Evolutionary conservation across 2,113 vertebrate genomes (phyloP).

Genomic region (Silurus meridionalis): DNA sequence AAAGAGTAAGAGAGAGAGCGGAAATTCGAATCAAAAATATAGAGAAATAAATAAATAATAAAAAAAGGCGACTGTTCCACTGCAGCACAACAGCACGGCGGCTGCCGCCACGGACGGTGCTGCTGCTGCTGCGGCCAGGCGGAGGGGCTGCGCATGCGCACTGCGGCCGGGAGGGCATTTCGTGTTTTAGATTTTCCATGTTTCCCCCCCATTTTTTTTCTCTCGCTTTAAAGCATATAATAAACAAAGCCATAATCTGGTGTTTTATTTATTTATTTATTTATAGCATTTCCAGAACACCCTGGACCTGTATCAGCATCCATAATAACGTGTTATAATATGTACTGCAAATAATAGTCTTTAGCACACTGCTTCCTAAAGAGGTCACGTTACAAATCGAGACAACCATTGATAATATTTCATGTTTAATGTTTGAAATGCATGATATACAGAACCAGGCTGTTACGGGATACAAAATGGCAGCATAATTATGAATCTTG

Average conservation of each 20-base stretch:
- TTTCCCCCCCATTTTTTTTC: neutral
- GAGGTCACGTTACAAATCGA: constrained; percentile 10
- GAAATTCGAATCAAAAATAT: too few species aligned
- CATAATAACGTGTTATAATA: too few species aligned
- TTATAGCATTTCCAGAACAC: neutral
- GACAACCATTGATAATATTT: neutral
- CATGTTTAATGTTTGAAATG: neutral
- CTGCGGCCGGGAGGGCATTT: constrained; percentile 62
- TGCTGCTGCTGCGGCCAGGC: constrained; percentile 58
- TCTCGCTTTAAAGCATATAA: neutral
- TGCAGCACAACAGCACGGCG: constrained; percentile 77
- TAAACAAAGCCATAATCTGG: neutral
- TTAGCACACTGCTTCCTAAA: neutral
- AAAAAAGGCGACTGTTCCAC: constrained; percentile 68
- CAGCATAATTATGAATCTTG: neutral
- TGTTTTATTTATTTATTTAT: neutral
- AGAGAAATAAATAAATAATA: constrained; percentile 44
- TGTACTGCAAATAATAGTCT: neutral
- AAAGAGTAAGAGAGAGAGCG: too few species aligned
- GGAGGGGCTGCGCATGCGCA: constrained; percentile 77
- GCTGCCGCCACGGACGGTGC: constrained; percentile 73
- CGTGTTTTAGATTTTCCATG: neutral
- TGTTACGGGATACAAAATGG: neutral
- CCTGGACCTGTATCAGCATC: neutral
- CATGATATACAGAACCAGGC: neutral